These are phyloP conservation scores for Tangachromis dhanisi DNA, from an alignment of 2,113 vertebrate genomes.

Conservation along the genomic window DNA sequence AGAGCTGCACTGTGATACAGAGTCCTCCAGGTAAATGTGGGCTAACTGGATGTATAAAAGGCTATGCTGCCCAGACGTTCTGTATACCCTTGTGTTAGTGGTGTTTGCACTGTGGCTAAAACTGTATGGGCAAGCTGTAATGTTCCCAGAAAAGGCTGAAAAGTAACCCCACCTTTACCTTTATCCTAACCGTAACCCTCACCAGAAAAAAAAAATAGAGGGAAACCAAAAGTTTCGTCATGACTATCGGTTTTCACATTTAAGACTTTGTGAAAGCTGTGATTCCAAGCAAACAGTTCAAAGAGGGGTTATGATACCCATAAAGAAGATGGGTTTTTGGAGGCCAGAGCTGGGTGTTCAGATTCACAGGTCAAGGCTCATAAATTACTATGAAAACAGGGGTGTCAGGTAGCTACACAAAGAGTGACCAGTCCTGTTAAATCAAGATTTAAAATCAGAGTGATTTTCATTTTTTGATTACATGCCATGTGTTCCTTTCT, in stretches of 20 bases:
- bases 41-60: background rate
- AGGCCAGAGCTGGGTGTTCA: background rate
- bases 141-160: background rate
- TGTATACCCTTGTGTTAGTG: background rate
- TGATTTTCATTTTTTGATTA: background rate
- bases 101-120: background rate
- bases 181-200: background rate
- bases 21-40: background rate
- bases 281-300: slow-evolving; percentile 8
- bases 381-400: slow-evolving; percentile 43
- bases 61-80: background rate
- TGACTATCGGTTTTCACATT: background rate
- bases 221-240: slow-evolving; percentile 2
- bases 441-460: background rate
- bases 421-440: background rate
- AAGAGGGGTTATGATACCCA: background rate
- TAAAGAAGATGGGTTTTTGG: background rate
- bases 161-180: background rate
- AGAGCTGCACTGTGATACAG: background rate
- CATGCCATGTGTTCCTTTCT: background rate
- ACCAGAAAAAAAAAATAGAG: background rate
- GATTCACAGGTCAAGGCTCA: slow-evolving; percentile 16
- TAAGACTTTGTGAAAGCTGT: background rate
- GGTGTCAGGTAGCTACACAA: background rate
- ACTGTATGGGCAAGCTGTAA: background rate